Evolutionary conservation across 1,140 invertebrate genomes (phyloP).

Genomic region (Drosophila triauraria): DNA sequence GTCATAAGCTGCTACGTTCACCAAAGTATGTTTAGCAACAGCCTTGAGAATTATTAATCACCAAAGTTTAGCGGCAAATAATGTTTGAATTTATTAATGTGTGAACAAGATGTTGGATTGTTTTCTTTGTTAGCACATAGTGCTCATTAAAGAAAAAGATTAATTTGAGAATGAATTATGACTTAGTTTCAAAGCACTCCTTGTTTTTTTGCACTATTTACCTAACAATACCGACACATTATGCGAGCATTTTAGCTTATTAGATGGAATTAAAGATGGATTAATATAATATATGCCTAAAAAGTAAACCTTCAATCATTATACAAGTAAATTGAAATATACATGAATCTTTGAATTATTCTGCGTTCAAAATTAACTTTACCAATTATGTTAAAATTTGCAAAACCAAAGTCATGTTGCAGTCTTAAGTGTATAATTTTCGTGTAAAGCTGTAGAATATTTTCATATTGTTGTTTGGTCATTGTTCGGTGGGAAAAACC

Average conservation of each 20-base stretch:
- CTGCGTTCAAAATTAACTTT: not conserved
- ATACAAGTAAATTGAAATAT: no score
- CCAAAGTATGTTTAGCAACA: constrained; percentile 1
- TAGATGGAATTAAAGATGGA: no score
- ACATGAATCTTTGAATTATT: no score
- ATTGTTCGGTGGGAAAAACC: constrained; percentile 1
- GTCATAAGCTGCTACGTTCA: constrained; percentile 12
- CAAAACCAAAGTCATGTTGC: not conserved
- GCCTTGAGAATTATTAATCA: constrained; percentile 19
- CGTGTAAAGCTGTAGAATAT: not conserved
- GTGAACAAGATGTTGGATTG: constrained; percentile 6
- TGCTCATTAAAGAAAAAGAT: not conserved
- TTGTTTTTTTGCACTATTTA: not conserved
- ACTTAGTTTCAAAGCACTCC: constrained; percentile 13
- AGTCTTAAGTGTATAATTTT: not conserved
- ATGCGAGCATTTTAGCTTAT: not conserved
- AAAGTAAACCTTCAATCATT: no score
- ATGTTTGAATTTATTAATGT: constrained; percentile 14
- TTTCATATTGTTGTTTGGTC: not conserved
- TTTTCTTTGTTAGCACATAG: not conserved
- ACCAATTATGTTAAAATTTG: not conserved
- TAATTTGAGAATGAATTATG: constrained; percentile 7
- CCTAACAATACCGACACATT: not conserved
- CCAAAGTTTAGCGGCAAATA: not conserved
- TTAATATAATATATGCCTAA: no score